Evolutionary conservation across 2,113 vertebrate genomes (phyloP), one percentile per base, ranked within the genome.

Genomic region (Furnarius figulus): DNA sequence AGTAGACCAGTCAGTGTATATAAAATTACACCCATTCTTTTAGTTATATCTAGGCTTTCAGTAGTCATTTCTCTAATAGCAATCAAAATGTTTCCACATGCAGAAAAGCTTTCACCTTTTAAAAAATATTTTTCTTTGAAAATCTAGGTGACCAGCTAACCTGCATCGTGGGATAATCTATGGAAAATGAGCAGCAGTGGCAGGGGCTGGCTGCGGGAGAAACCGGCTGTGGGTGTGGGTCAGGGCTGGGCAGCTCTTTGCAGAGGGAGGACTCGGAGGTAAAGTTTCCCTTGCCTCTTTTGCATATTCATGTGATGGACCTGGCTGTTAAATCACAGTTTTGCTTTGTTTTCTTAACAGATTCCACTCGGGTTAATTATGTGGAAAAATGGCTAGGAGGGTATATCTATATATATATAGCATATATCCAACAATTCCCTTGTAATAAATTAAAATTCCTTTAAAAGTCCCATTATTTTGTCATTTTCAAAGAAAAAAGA

Each of bases 301-400:
- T 95, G 76, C 80, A 78, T 93, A 81, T 89, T 88, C 59, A 81
- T 92, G 80, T 15, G 52, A 8, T 35, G 68, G 83, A 96, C 56
- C 76, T 93, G 68, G 35, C 46, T 42, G 47, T 50, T 86, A 35
- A 77, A 81, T 67, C 73, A 58, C 28, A 23, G 22, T 33, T 90
- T 86, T 89, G n/a, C 77, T 87, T 84, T 90, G 68, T 73, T 84
- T 90, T 92, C 68, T 86, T 73, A 90, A 55, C 50, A 89, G 68
- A 67, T 81, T 92, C 88, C 86, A 12, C 50, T n/a, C 46, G 65
- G 28, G 59, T 87, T 81, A 88, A 92, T 89, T 87, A 78, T 0
- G 19, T 89, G 65, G 52, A 78, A 95, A 96, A 84, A 40, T 59
- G 75, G 76, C 44, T 92, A 81, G 46, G 25, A 52, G 66, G 0